phyloP scores from a whole-genome alignment of 2,888 invertebrate species.

The Tiphia femorata region DNA sequence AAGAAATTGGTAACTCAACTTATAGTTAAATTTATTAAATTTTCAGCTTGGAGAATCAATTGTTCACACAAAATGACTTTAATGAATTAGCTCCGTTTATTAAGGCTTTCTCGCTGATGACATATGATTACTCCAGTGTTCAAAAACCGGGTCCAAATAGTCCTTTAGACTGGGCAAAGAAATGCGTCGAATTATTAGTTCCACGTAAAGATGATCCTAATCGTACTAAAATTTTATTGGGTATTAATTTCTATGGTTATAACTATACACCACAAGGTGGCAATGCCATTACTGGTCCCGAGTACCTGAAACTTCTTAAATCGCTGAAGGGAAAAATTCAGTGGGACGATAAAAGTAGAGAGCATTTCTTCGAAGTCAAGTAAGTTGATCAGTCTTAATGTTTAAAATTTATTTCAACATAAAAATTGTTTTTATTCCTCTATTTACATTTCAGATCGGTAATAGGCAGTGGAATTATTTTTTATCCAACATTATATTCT shows the following conservation, averaged over 20 bases:
- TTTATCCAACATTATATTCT: conserved; percentile 91
- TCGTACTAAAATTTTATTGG: conserved; percentile 85
- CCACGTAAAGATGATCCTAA: conserved; percentile 74
- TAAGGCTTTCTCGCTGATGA: conserved; percentile 94
- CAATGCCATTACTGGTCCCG: conserved; percentile 83
- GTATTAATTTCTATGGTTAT: conserved; percentile 95
- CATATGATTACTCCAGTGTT: conserved; percentile 91
- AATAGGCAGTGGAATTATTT: conserved; percentile 82
- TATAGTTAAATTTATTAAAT: conserved; percentile 2
- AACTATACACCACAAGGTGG: conserved; percentile 87
- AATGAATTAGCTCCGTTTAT: conserved; percentile 82
- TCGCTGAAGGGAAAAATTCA: conserved; percentile 81
- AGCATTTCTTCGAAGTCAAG: conserved; percentile 90
- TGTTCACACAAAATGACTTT: conserved; percentile 83
- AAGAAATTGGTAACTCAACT: conserved; percentile 34
- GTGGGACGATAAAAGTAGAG: conserved; percentile 83
- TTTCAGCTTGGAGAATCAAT: conserved; percentile 72
- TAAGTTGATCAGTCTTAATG: conserved; percentile 71
- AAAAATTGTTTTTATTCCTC: background rate
- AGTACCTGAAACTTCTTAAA: conserved; percentile 83
- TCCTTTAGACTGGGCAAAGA: conserved; percentile 85
- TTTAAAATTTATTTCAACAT: conserved; percentile 6
- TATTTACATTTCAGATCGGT: conserved; percentile 72
- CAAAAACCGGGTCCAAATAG: conserved; percentile 92
- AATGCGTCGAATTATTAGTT: conserved; percentile 81